A percentile compares a stretch with the other conserved stretches of the same genome.
Evolutionary conservation across 2,113 vertebrate species (phyloP).

Genomic region (Catharus bicknelli): DNA sequence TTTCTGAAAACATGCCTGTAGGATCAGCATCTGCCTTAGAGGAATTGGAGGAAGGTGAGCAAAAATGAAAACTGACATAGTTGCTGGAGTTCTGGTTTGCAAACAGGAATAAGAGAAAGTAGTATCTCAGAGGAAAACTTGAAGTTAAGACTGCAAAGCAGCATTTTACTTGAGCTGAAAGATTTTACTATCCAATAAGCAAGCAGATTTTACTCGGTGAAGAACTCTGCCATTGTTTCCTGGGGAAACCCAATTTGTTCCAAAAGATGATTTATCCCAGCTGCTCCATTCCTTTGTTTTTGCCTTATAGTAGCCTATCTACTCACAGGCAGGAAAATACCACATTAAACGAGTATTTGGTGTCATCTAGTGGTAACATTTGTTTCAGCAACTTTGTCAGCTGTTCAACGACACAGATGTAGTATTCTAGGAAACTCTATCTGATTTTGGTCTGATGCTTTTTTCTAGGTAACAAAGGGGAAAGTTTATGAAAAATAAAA

Average conservation of each 20-base stretch:
- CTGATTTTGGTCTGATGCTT: neutral
- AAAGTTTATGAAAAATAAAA: neutral
- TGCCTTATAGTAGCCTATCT: rapidly evolving
- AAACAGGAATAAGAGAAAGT: neutral
- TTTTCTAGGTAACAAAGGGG: neutral
- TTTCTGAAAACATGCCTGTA: neutral
- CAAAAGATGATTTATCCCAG: neutral
- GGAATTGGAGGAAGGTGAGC: neutral
- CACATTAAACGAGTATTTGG: neutral
- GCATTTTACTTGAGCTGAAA: neutral
- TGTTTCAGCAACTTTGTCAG: neutral
- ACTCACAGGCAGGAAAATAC: neutral
- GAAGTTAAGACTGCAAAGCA: neutral
- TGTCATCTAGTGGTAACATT: neutral
- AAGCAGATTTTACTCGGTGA: neutral
- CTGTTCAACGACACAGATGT: rapidly evolving
- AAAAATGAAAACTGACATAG: neutral
- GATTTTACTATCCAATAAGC: neutral
- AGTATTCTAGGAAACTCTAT: neutral
- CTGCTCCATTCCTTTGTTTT: neutral
- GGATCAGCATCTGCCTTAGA: neutral
- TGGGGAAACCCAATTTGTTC: neutral
- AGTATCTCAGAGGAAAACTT: neutral
- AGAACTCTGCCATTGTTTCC: neutral
- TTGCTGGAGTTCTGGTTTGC: neutral